Evolutionary conservation across 2,888 invertebrate genomes (phyloP).

Genomic region (Callosobruchus maculatus): DNA sequence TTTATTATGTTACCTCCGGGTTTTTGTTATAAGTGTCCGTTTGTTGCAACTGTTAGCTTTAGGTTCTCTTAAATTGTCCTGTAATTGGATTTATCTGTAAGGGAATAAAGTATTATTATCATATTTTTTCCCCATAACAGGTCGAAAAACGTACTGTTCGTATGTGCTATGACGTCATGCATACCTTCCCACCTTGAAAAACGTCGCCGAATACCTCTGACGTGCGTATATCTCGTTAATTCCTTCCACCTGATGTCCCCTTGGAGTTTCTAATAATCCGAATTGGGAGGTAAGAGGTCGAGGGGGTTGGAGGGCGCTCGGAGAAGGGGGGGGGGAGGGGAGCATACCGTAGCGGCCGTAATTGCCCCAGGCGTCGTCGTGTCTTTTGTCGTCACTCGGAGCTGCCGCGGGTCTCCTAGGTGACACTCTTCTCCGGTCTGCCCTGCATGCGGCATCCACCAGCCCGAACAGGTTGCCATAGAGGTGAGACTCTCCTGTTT

Average conservation of each 20-base stretch:
- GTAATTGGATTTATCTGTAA: too few relatives aligned
- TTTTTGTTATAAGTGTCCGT: too few relatives aligned
- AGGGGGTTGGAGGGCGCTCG: too few relatives aligned
- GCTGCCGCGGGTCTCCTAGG: background rate
- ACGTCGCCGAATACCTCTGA: background rate
- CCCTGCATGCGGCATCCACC: background rate
- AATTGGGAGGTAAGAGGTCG: constrained; percentile 1
- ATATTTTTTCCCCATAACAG: too few relatives aligned
- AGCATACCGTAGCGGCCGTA: constrained; percentile 7
- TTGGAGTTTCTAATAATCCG: background rate
- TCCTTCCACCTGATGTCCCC: background rate
- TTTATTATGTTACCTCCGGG: too few relatives aligned
- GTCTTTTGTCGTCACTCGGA: background rate
- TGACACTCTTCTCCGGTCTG: background rate
- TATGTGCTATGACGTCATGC: too few relatives aligned
- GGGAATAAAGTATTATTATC: too few relatives aligned
- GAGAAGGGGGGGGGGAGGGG: constrained; percentile 3
- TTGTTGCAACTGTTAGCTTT: too few relatives aligned
- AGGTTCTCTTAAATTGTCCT: too few relatives aligned
- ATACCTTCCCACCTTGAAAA: background rate
- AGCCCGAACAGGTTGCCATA: constrained; percentile 42
- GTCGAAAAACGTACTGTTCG: too few relatives aligned
- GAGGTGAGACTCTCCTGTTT: constrained; percentile 33
- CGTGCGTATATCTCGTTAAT: background rate
- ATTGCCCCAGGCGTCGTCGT: background rate